These are phyloP conservation scores for Drosophila mettleri DNA, from an alignment of 2,888 invertebrate genomes.

Conservation along the genomic window DNA sequence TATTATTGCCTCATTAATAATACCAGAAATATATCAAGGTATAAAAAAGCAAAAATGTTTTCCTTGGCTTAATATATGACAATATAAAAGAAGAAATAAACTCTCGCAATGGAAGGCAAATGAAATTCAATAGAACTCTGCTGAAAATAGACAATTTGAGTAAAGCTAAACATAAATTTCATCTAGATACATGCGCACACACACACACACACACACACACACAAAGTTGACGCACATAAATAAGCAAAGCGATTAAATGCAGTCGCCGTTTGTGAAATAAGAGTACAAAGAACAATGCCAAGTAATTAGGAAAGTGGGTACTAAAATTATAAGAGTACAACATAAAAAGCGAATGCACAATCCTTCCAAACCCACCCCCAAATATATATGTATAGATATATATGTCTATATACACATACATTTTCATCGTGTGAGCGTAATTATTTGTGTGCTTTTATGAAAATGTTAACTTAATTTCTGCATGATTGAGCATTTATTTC, in stretches of 20 bases:
- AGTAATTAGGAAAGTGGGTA: slow-evolving; percentile 69
- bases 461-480: slow-evolving; percentile 73
- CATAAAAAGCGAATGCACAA: background rate
- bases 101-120: background rate
- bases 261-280: slow-evolving; percentile 27
- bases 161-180: slow-evolving; percentile 39
- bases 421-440: slow-evolving; percentile 32
- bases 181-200: slow-evolving; percentile 8
- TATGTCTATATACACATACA: background rate
- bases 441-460: slow-evolving; percentile 56
- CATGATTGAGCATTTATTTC: slow-evolving; percentile 74
- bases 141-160: slow-evolving; percentile 19
- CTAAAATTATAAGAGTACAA: slow-evolving; percentile 59
- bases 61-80: background rate
- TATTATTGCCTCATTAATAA: too few species aligned
- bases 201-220: background rate
- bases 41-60: too few species aligned
- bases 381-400: too few species aligned
- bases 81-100: background rate
- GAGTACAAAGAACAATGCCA: slow-evolving; percentile 38
- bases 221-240: slow-evolving; percentile 7
- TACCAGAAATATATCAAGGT: too few species aligned
- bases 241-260: slow-evolving; percentile 55
- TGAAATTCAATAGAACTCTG: slow-evolving; percentile 22
- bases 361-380: background rate